Conservation (phyloP, 2,797 vertebrate species). For the Pachyuromys duprasi region DNA sequence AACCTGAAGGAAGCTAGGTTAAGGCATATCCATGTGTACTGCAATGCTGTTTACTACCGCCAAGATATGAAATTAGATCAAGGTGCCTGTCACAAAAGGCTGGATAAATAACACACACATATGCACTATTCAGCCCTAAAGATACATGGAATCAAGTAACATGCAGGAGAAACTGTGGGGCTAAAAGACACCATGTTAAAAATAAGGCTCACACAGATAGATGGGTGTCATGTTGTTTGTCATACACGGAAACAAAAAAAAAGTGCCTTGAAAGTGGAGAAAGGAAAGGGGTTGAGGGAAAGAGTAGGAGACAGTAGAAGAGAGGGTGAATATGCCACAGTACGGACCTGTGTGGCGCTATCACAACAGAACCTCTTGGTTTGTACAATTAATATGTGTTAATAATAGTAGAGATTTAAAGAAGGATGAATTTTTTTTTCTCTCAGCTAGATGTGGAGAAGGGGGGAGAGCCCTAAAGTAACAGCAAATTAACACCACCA, state of each 20-base stretch:
- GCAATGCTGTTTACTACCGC: neutral
- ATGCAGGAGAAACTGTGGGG: neutral
- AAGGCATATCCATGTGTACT: neutral
- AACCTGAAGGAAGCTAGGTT: neutral
- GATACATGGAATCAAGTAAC: neutral
- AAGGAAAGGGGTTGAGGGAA: neutral
- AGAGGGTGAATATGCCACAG: neutral
- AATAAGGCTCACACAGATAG: neutral
- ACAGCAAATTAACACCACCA: slow-evolving; percentile 54
- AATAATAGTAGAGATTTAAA: neutral
- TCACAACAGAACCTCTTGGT: neutral
- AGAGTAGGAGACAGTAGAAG: neutral
- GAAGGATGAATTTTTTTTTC: neutral
- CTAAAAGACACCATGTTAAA: neutral
- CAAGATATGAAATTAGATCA: neutral
- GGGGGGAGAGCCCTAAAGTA: neutral
- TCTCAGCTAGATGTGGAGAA: neutral
- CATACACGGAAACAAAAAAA: neutral
- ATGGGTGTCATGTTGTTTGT: neutral
- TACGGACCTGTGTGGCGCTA: too few species aligned
- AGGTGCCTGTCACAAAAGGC: neutral
- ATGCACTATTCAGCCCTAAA: neutral
- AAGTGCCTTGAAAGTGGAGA: neutral
- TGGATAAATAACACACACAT: neutral
- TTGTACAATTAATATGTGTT: neutral